A percentile compares a stretch with the other conserved stretches of the same genome.
phyloP scores from a whole-genome alignment of 2,797 vertebrate species.

The Micrastur ruficollis region DNA sequence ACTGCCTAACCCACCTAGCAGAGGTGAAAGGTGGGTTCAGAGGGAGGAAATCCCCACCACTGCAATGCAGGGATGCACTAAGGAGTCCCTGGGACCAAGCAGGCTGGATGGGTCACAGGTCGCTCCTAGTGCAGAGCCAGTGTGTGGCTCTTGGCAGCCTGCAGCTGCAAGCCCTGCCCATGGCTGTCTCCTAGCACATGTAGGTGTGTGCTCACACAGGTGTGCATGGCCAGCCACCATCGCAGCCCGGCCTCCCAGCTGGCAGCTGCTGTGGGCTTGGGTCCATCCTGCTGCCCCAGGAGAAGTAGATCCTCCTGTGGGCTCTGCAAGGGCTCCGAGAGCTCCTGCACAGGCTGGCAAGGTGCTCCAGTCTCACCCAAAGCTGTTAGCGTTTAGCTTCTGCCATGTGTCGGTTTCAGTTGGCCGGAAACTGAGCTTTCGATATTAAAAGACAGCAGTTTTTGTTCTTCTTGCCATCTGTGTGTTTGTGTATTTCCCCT shows the following conservation, averaged over 20 bases:
- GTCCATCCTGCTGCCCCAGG: not conserved
- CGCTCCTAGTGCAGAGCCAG: not conserved
- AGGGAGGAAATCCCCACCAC: not conserved
- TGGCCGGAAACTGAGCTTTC: not conserved
- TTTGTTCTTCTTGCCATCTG: conserved; percentile 60
- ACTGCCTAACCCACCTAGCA: not conserved
- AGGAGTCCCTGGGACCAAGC: not conserved
- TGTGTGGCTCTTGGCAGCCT: not conserved
- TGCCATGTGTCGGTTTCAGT: not conserved
- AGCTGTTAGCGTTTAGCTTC: not conserved
- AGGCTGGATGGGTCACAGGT: rapidly evolving
- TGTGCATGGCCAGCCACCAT: not conserved
- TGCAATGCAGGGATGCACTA: not conserved
- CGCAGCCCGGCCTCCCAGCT: not conserved
- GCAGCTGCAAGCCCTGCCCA: not conserved
- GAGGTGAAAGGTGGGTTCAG: not conserved
- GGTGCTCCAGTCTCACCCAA: not conserved
- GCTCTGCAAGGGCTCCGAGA: not conserved
- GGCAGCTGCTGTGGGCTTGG: not conserved
- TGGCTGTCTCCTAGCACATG: rapidly evolving
- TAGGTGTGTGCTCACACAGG: rapidly evolving
- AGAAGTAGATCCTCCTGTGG: not conserved
- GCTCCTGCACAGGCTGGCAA: not conserved
- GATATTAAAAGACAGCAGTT: not conserved
- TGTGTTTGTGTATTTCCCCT: conserved; percentile 66